Conservation (phyloP, 2,113 vertebrate genomes). For the Epinephelus lanceolatus region DNA sequence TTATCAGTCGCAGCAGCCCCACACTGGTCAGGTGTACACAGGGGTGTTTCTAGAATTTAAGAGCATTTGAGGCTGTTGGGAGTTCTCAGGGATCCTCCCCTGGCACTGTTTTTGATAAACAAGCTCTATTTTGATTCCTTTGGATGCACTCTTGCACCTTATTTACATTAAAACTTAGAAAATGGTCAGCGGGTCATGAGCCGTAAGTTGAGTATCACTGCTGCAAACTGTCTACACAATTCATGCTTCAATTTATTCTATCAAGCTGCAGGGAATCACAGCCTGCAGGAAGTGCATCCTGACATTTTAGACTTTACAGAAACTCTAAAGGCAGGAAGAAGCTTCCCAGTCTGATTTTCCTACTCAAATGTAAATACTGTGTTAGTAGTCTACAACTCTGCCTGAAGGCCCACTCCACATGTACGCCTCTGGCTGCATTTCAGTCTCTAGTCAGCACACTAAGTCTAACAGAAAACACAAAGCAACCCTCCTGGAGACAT, state of each 20-base stretch:
- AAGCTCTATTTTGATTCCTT: no score
- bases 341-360: neutral
- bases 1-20: no score
- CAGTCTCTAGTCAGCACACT: neutral
- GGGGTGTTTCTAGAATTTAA: no score
- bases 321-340: neutral
- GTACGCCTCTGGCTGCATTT: neutral
- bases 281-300: neutral
- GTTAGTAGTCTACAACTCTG: neutral
- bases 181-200: no score
- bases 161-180: no score
- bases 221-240: neutral
- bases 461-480: neutral
- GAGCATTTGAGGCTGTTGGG: no score
- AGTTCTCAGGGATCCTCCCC: no score
- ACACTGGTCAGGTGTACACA: no score
- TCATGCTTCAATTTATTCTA: neutral
- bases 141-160: no score
- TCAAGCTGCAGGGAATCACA: slow-evolving; percentile 5
- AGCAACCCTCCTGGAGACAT: neutral
- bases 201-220: no score
- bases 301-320: neutral
- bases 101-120: no score
- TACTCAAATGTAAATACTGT: slow-evolving; percentile 14
- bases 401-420: neutral